Evolutionary conservation across 92 coral and sea anemone genomes (phyloP).

Genomic region (Phenganax marumi): DNA sequence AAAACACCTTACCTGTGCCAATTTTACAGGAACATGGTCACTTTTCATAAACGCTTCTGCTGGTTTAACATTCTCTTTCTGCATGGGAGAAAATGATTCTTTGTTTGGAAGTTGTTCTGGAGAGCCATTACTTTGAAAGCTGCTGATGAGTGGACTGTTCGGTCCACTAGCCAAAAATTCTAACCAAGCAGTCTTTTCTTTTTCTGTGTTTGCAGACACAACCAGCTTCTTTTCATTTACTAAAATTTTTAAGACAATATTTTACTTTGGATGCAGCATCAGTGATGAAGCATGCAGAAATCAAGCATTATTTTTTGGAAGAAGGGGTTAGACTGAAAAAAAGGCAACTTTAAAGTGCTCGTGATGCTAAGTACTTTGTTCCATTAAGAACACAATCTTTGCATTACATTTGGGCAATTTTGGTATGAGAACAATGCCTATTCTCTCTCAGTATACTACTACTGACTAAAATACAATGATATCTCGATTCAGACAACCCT

Average conservation of each 20-base stretch:
- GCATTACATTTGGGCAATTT: too few species aligned
- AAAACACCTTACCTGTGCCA: slow-evolving; percentile 22
- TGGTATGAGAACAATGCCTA: too few species aligned
- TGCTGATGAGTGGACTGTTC: slow-evolving; percentile 55
- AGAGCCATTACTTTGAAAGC: slow-evolving; percentile 56
- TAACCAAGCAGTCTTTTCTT: slow-evolving; percentile 89
- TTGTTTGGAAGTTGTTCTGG: slow-evolving; percentile 50
- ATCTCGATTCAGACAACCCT: too few species aligned
- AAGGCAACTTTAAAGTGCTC: too few species aligned
- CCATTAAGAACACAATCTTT: too few species aligned
- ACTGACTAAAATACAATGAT: too few species aligned
- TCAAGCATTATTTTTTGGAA: too few species aligned
- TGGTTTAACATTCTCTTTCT: slow-evolving; percentile 69
- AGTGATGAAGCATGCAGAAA: not conserved
- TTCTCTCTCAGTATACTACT: too few species aligned
- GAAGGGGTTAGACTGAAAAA: too few species aligned
- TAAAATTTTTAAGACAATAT: slow-evolving; percentile 13
- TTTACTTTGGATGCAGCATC: not conserved
- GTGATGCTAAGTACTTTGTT: too few species aligned
- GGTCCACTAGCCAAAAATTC: slow-evolving; percentile 75
- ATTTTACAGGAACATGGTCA: slow-evolving; percentile 37
- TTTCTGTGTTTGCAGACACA: slow-evolving; percentile 84
- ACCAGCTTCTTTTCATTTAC: slow-evolving; percentile 79
- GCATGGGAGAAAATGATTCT: slow-evolving; percentile 61
- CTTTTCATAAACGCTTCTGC: slow-evolving; percentile 61